Evolutionary conservation across 2,797 vertebrate species (phyloP), one percentile per base, ranked within the genome.

Genomic region (Loris lydekkerianus): DNA sequence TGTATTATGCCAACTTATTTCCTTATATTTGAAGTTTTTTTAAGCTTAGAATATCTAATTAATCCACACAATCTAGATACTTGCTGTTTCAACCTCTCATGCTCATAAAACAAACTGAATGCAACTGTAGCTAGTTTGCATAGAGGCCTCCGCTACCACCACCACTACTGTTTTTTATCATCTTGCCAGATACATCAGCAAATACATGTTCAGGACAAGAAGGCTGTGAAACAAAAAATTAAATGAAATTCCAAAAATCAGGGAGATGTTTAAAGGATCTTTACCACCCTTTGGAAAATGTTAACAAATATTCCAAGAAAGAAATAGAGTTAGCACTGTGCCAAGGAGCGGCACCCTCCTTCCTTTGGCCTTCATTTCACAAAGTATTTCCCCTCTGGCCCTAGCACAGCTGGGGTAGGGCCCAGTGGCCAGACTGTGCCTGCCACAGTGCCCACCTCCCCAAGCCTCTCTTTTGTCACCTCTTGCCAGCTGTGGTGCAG

Each of bases 31-130:
- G 18, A 20, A 43, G 37, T 46, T 27, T 95, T 97, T 97, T 97
- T 95, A 75, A 98, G 98, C 34, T 34, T 98, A 98, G 98, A 98
- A 97, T 96, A 97, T 98, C 98, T 98, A 98, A 98, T 98, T 98
- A 98, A 98, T 98, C 97, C 96, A 90, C 96, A 97, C 98, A 98
- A 97, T 97, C 96, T 88, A 90, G 97, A 98, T 97, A 95, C 63
- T 97, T 97, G 98, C 97, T 97, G 73, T 97, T 98, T 98, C 97
- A 98, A 98, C 82, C 97, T 97, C 94, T 97, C 78, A 80, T 95
- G 91, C 86, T 97, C 96, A 84, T 97, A 95, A 98, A 98, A 98
- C 97, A 97, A 98, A 96, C n/a, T 11, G 92, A 97, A 97, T 95
- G 88, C 97, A 98, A 98, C 97, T 95, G 78, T 95, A 94, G 78